These are phyloP conservation scores for Mesoclemmys tuberculata DNA, from an alignment of 2,113 vertebrate species.

Conservation along the genomic window DNA sequence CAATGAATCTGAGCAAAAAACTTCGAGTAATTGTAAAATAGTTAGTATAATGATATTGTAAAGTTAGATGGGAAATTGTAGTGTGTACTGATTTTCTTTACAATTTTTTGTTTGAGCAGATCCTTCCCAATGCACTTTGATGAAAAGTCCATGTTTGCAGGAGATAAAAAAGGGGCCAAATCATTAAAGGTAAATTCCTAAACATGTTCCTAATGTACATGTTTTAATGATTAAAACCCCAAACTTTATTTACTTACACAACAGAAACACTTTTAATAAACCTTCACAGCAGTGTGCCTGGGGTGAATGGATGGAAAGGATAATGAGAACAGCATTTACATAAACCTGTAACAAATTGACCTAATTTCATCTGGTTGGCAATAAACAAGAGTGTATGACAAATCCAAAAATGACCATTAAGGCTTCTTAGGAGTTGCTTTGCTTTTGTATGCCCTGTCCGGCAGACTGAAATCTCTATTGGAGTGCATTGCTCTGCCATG, in stretches of 20 bases:
- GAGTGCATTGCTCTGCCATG: background rate
- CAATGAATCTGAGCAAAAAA: background rate
- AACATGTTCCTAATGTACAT: background rate
- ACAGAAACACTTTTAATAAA: background rate
- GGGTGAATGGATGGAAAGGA: background rate
- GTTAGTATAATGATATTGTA: background rate
- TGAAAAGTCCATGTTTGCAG: constrained; percentile 98
- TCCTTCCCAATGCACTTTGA: constrained; percentile 98
- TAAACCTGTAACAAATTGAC: background rate
- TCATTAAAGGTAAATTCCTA: constrained; percentile 88
- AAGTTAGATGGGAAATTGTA: background rate
- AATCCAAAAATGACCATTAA: background rate
- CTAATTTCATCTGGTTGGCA: background rate
- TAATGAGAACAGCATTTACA: background rate
- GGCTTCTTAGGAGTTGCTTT: background rate
- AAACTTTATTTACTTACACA: background rate
- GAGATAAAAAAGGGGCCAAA: constrained; percentile 91
- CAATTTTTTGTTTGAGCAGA: constrained; percentile 74
- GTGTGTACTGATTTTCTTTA: background rate
- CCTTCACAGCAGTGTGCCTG: background rate
- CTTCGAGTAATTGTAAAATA: background rate
- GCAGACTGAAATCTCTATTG: background rate
- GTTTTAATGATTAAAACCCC: background rate
- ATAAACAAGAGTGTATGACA: background rate
- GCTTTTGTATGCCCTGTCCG: background rate